Percentiles rank a stretch among this genome's conserved stretches.
Conservation (phyloP, 2,888 invertebrate species). For the Linnaemya vulpina region DNA sequence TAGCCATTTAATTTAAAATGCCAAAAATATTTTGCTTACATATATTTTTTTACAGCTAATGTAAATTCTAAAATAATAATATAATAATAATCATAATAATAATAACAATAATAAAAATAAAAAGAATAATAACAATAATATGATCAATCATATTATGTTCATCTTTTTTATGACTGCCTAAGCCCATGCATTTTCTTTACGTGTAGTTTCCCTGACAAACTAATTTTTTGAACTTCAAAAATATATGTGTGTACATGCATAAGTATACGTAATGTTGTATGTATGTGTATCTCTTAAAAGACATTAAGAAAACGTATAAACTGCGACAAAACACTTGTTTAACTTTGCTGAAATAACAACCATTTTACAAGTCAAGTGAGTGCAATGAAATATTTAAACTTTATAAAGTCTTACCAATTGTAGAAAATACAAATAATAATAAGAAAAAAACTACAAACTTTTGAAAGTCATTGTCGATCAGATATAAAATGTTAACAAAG, state of each 20-base stretch:
- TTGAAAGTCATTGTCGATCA: slow-evolving; percentile 70
- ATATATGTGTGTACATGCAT: not conserved
- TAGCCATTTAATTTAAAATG: too few species aligned
- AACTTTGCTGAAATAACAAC: slow-evolving; percentile 11
- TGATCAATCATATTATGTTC: too few species aligned
- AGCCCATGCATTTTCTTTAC: too few species aligned
- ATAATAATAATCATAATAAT: too few species aligned
- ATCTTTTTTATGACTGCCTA: too few species aligned
- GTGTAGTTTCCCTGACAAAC: not conserved
- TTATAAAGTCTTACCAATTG: slow-evolving; percentile 38
- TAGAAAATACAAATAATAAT: slow-evolving; percentile 18
- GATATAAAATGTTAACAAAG: slow-evolving; percentile 56
- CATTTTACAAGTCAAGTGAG: slow-evolving; percentile 31
- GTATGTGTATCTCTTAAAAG: not conserved
- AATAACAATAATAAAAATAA: too few species aligned
- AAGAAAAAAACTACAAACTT: slow-evolving; percentile 35
- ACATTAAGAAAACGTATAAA: not conserved
- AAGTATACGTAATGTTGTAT: not conserved
- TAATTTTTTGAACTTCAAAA: not conserved
- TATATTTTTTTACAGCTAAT: too few species aligned
- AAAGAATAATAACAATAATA: too few species aligned
- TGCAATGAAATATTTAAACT: slow-evolving; percentile 57
- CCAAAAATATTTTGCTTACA: too few species aligned
- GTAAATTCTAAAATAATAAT: too few species aligned
- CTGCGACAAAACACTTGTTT: slow-evolving; percentile 8